Evolutionary conservation across 2,113 vertebrate genomes (phyloP), one percentile per base, ranked within the genome.

Genomic region (Rana temporaria): DNA sequence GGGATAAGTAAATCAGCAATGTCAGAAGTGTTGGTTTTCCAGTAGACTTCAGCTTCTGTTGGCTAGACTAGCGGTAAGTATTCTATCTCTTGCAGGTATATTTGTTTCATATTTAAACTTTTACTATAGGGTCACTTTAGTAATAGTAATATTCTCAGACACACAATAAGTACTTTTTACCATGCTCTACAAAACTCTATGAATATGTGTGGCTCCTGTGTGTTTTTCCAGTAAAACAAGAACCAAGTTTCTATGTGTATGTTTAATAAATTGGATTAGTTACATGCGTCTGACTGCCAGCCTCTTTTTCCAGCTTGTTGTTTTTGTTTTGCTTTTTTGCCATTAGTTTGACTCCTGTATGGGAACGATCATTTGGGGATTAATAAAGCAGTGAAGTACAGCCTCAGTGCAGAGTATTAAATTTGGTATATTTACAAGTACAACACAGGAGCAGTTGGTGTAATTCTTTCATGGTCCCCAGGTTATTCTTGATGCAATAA

Each of bases 341-440:
- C 24, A 42, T 80, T 62, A 62, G 67, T 62, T 71, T 38, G 26
- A 67, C 53, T 80, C 42, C 6, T 30, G 22, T 71, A 30, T 63
- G 7, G 68, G 38, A 81, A 81, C 32, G 68, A 72, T 81, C 79
- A 72, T 20, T 65, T 22, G 22, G 79, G 79, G 79, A 81, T 81
- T 81, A 81, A 81, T 81, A 81, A 81, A 81, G 16, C 68, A 48
- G 68, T 81, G 79, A 81, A 64, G 79, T 72, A 81, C 72, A 18
- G 48, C 68, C 38, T 22, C 48, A 34, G 59, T 64, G 69, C 68
- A 64, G 56, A 53, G 69, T 72, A 81, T 72, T 81, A 81, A 6
- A 81, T 81, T 72, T 81, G 53, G 68, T 81, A 70, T 81, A 81
- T 81, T 81, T 81, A 81, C 79, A 72, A 73, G 38, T 72, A 60